Evolutionary conservation across 2,113 vertebrate species (phyloP), one percentile per base, ranked within the genome.

Genomic region (Anseranas semipalmata): DNA sequence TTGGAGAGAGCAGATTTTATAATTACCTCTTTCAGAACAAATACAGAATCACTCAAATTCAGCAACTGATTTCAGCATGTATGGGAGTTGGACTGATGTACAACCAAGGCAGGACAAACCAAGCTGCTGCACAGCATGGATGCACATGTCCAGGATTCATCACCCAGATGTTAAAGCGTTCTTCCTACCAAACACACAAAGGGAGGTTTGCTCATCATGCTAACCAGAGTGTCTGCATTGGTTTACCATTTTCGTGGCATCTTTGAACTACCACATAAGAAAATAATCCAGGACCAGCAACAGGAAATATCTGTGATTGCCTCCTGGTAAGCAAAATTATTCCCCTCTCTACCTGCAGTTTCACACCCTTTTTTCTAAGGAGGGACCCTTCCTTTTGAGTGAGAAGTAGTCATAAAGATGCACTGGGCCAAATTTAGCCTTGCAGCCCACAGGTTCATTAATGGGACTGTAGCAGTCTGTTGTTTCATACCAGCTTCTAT

Each of bases 271-370:
- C 18, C 13, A 48, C 72, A 74, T 84, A 72, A 84, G 65, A 68
- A 93, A 90, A 89, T 71, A 65, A 86, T 86, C 46, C 78, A 41
- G 27, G 53, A 65, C 28, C 2, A 0, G 39, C 41, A 86, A 53
- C 79, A 94, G 88, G 60, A 97, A 95, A 43, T 88, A 74, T 59
- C 68, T 93, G 79, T 80, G 86, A 81, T 81, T 56, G 67, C 7
- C 65, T 94, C 65, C 37, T 48, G 13, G 32, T 56, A 80, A 52
- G 46, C 11, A 37, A 85, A 91, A 33, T 52, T 71, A 43, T 79
- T 87, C 50, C 28, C n/a, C 58, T 55, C 30, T 60, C 35, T 12
- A 55, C 21, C 37, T 90, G 63, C 46, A 74, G 33, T 35, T 22
- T 50, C 48, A 50, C 48, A 24, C 12, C 6, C 2, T 1, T 30